Percentiles rank a stretch among this genome's conserved stretches.
phyloP scores from a whole-genome alignment of 1,140 invertebrate genomes.

The Rhagoletis pomonella region DNA sequence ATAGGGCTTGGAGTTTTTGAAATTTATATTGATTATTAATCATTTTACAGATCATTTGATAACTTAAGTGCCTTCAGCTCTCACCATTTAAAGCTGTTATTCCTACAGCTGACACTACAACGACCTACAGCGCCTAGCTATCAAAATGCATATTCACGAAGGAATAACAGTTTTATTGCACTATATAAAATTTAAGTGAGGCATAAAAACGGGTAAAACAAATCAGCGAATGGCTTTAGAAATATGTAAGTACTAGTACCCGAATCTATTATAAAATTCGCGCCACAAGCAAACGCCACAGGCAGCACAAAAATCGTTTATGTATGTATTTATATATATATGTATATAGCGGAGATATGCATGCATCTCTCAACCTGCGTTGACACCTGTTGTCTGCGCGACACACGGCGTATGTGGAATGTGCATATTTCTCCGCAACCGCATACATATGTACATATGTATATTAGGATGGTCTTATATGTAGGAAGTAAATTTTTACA shows the following conservation, averaged over 20 bases:
- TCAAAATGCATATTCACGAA: background rate
- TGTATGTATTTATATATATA: background rate
- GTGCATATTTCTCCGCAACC: background rate
- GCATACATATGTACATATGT: too few relatives aligned
- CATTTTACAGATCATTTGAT: too few relatives aligned
- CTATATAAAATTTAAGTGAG: conserved; percentile 9
- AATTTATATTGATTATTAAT: too few relatives aligned
- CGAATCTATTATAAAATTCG: background rate
- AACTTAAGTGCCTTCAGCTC: too few relatives aligned
- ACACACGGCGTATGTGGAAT: conserved; percentile 17
- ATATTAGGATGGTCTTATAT: too few relatives aligned
- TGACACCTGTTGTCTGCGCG: background rate
- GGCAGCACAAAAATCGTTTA: too few relatives aligned
- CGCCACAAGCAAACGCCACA: background rate
- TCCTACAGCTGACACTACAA: background rate
- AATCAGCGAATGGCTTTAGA: background rate
- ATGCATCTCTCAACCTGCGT: background rate
- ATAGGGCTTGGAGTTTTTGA: too few relatives aligned
- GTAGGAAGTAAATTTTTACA: too few relatives aligned
- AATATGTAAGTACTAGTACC: background rate
- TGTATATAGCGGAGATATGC: background rate
- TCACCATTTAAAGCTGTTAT: too few relatives aligned
- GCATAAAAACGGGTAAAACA: background rate
- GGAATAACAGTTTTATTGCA: conserved; percentile 17
- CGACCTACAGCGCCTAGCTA: background rate